A percentile compares a stretch with the other conserved stretches of the same genome.
phyloP scores from a whole-genome alignment of 2,888 invertebrate genomes.

The Gandaritis pyraliata region DNA sequence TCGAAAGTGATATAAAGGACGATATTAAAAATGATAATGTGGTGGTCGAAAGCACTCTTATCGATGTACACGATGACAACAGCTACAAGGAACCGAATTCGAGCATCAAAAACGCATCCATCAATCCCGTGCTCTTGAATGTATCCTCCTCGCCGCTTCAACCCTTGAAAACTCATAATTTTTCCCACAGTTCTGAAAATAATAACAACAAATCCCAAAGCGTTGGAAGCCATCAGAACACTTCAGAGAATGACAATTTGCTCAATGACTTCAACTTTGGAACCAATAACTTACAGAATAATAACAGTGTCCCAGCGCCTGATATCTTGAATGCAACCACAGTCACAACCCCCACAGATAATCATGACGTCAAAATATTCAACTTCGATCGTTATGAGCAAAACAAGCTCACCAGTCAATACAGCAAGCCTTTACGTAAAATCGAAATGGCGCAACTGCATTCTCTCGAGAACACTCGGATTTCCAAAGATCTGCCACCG shows the following conservation, averaged over 20 bases:
- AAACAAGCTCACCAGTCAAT: slow-evolving; percentile 67
- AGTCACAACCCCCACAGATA: slow-evolving; percentile 58
- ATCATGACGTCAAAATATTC: slow-evolving; percentile 77
- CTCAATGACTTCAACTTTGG: slow-evolving; percentile 69
- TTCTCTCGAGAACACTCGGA: slow-evolving; percentile 76
- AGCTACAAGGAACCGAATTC: slow-evolving; percentile 67
- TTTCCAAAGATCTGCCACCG: slow-evolving; percentile 77
- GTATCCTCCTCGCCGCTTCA: slow-evolving; percentile 79
- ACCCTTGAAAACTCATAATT: slow-evolving; percentile 78
- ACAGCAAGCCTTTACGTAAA: slow-evolving; percentile 69
- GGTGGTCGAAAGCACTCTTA: slow-evolving; percentile 75
- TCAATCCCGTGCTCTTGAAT: slow-evolving; percentile 75
- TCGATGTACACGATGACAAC: slow-evolving; percentile 77
- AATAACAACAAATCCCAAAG: slow-evolving; percentile 73
- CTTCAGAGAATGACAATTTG: slow-evolving; percentile 70
- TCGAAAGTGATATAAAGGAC: slow-evolving; percentile 59
- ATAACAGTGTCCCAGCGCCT: slow-evolving; percentile 49
- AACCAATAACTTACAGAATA: slow-evolving; percentile 58
- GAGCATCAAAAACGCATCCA: slow-evolving; percentile 60
- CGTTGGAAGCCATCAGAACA: slow-evolving; percentile 66
- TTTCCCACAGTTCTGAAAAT: slow-evolving; percentile 72
- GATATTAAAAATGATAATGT: slow-evolving; percentile 68
- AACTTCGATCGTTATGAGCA: slow-evolving; percentile 83
- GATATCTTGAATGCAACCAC: slow-evolving; percentile 53
- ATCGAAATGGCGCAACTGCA: slow-evolving; percentile 79